phyloP scores from a whole-genome alignment of 2,888 invertebrate species.

The Leptinotarsa rubiginosa region DNA sequence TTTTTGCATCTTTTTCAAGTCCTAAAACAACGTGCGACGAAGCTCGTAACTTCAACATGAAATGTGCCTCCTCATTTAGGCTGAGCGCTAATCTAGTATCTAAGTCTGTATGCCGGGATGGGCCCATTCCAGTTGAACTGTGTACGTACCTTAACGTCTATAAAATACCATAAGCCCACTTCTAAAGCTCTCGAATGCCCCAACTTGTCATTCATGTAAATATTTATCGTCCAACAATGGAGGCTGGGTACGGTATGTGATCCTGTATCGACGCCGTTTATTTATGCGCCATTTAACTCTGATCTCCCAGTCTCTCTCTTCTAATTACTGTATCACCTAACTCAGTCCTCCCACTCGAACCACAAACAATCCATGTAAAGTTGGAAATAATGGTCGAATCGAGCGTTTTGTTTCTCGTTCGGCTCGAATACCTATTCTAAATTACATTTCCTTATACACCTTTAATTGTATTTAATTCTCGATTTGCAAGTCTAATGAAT shows the following conservation, averaged over 20 bases:
- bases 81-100: too few species aligned
- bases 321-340: conserved; percentile 15
- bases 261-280: conserved; percentile 4
- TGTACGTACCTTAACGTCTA: not conserved
- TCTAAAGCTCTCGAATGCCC: not conserved
- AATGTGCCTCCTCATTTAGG: too few species aligned
- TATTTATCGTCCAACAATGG: not conserved
- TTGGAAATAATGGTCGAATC: conserved; percentile 19
- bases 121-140: too few species aligned
- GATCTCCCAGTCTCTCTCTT: not conserved
- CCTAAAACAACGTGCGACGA: too few species aligned
- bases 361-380: conserved; percentile 12
- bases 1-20: too few species aligned
- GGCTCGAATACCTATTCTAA: conserved; percentile 35
- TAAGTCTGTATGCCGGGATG: too few species aligned
- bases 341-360: conserved; percentile 8
- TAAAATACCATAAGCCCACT: not conserved
- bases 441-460: conserved; percentile 50
- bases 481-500: conserved; percentile 54
- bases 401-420: conserved; percentile 8
- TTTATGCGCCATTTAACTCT: not conserved
- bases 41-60: too few species aligned
- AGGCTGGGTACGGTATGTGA: conserved; percentile 13
- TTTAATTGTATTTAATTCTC: conserved; percentile 51
- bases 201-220: not conserved